phyloP scores from a whole-genome alignment of 2,797 vertebrate genomes.

The Atherinosoma microstoma region DNA sequence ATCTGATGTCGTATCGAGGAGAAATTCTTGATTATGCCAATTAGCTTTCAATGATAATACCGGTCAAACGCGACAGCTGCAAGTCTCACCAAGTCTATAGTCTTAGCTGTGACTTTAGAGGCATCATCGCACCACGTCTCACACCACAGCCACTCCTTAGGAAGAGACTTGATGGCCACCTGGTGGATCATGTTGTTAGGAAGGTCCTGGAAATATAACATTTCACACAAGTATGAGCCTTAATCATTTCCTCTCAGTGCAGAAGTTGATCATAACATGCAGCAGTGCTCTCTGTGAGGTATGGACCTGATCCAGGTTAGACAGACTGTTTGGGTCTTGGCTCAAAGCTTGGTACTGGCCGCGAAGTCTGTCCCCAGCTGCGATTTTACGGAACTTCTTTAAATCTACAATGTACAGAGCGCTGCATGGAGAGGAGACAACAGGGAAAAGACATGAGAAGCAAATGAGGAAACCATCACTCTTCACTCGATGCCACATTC shows the following conservation, averaged over 20 bases:
- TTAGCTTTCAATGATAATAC: neutral
- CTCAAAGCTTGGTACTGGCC: slow-evolving; percentile 97
- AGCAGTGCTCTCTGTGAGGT: neutral
- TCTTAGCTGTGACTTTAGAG: slow-evolving; percentile 93
- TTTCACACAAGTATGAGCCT: neutral
- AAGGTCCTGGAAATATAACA: slow-evolving; percentile 87
- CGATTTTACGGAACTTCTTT: slow-evolving; percentile 95
- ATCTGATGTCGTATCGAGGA: slow-evolving; percentile 26
- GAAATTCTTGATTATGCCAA: neutral
- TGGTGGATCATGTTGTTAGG: slow-evolving; percentile 99
- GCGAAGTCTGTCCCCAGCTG: slow-evolving; percentile 94
- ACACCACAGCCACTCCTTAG: slow-evolving; percentile 99
- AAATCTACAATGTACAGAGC: slow-evolving; percentile 97
- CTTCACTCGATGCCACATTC: neutral
- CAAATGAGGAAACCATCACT: slow-evolving; percentile 18
- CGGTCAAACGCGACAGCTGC: neutral
- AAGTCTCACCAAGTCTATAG: slow-evolving; percentile 92
- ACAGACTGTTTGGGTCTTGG: slow-evolving; percentile 96
- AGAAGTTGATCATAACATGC: neutral
- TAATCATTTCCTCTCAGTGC: neutral
- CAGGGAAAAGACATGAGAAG: slow-evolving; percentile 3
- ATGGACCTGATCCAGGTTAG: slow-evolving; percentile 95
- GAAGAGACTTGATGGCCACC: slow-evolving; percentile 95
- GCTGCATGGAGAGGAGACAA: slow-evolving; percentile 72
- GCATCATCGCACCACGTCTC: slow-evolving; percentile 96